Base-by-base conservation (phyloP, 2,113 vertebrate genomes). In the Cisticola juncidis region DNA sequence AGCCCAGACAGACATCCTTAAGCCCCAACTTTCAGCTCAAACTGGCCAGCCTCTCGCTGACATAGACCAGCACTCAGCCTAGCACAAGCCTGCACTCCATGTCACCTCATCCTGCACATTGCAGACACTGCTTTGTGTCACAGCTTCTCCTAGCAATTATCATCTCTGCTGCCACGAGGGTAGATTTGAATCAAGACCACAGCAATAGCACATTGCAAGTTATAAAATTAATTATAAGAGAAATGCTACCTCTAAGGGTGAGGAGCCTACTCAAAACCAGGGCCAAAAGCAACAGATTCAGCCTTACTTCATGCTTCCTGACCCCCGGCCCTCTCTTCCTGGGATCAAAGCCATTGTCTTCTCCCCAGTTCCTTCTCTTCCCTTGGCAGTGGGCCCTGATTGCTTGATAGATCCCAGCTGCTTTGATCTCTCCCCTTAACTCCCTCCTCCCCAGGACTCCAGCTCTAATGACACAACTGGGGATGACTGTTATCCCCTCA, bases 311-410 rank as follows among this genome's bases (percentile, higher is more conserved):
- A 91, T 87, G 12, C 68, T 96, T 95, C 91, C 78, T 97, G 94
- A 91, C 87, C 92, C 26, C 6, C 29, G 83, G n/a, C 19, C 66
- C 71, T 88, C 84, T 93, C 88, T 94, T 96, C 71, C 94, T 96
- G 85, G 92, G 95, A 93, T 95, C 95, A 96, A 97, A 95, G 95
- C 92, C 94, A 81, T 72, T 62, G 15, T 92, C 72, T 69, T 81
- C 58, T 40, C 26, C 60, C 64, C 23, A 83, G 35, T 74, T 95
- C 79, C 81, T 86, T 90, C 82, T 94, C 81, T 91, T 90, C 76
- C 56, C 40, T 91, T 94, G 88, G 96, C 95, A 71, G 56, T 57
- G 23, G 14, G 79, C 93, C 81, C 58, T 93, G 36, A 74, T 62
- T 66, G 35, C 87, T 80, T 96, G 93, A 95, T 95, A 80, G 91